A percentile compares a stretch with the other conserved stretches of the same genome.
Evolutionary conservation across 2,113 vertebrate species (phyloP).

Genomic region (Tiliqua scincoides): DNA sequence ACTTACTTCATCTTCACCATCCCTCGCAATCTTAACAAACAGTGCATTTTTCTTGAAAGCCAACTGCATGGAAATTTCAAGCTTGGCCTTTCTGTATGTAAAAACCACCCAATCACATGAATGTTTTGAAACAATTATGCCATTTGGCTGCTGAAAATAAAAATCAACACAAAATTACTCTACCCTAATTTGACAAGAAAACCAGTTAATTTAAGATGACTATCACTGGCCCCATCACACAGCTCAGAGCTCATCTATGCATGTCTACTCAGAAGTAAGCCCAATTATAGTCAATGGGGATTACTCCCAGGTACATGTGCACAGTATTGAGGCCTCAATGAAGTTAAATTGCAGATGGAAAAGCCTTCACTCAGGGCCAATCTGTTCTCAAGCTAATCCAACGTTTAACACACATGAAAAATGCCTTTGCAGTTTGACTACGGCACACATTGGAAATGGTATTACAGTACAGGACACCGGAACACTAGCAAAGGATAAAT

Average conservation of each 20-base stretch:
- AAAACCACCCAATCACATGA: conserved; percentile 4
- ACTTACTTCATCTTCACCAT: conserved; percentile 5
- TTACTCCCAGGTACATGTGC: no score
- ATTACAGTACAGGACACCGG: background rate
- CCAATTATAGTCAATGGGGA: no score
- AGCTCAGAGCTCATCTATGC: no score
- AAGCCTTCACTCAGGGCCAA: background rate
- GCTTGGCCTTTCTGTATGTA: background rate
- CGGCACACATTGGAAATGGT: background rate
- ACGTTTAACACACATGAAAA: background rate
- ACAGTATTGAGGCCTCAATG: no score
- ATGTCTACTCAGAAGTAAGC: no score
- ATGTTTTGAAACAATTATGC: background rate
- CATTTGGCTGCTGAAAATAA: background rate
- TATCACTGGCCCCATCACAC: background rate
- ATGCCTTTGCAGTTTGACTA: background rate
- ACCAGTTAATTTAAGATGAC: background rate
- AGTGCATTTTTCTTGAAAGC: conserved; percentile 1
- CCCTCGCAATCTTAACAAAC: background rate
- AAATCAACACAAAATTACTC: no score
- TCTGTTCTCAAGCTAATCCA: background rate
- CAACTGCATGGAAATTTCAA: conserved; percentile 22
- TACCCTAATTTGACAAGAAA: background rate
- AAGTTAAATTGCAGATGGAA: background rate
- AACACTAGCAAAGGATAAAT: background rate